Evolutionary conservation across 2,113 vertebrate species (phyloP), one percentile per base, ranked within the genome.

Genomic region (Cebus imitator): DNA sequence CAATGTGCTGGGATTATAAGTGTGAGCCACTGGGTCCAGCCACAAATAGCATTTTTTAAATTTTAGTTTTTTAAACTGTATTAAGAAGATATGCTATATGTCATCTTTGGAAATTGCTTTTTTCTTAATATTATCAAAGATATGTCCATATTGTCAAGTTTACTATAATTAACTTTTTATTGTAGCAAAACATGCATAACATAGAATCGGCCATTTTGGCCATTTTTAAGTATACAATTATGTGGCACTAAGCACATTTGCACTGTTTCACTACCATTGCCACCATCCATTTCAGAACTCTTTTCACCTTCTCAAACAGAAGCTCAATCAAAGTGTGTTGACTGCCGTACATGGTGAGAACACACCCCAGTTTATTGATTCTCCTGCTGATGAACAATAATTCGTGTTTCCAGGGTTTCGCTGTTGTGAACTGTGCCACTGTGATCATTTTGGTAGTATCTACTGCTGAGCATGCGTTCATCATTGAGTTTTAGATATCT

Each of bases 61-160:
- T 37, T 96, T 70, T 83, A 73, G 58, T 78, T 61, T 12, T 91
- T 88, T 91, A 50, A 82, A 58, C 35, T 86, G 58, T 76, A 68
- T 68, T 30, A 91, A 94, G 58, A 91, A 21, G 37, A 48, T 7
- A 40, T 23, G 10, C 30, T 61, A 0, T 40, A 57, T 43, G 35
- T n/a, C 58, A 94, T 55, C 52, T 92, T 52, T 32, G 84, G 58
- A 76, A 94, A 83, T 43, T 61, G 70, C 14, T 76, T 58, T 57
- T 80, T 91, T 78, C 70, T 75, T 76, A 37, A 27, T 91, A 70
- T 75, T 81, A 40, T 76, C 37, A 50, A 87, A 87, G 3, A 76
- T 78, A 37, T 2, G 50, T 50, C 18, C 20, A 16, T 12, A 40
- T 75, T 76, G 30, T 45, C 32, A 43, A 58, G 35, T 40, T 88